A percentile compares a stretch with the other conserved stretches of the same genome.
These are phyloP conservation scores for Kryptopterus vitreolus DNA, from an alignment of 2,797 vertebrate species.

Conservation along the genomic window DNA sequence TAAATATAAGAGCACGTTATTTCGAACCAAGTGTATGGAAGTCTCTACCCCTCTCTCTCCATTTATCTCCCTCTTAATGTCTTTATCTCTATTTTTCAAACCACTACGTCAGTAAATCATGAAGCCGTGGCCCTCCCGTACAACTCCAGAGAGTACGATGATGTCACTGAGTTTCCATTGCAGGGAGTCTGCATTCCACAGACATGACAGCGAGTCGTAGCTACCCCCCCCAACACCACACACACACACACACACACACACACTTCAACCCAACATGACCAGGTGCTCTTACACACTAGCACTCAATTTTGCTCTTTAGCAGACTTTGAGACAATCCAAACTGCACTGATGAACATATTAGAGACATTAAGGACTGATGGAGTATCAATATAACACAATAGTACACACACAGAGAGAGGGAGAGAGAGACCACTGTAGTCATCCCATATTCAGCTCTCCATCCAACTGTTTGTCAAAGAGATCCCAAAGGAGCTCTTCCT, in stretches of 20 bases:
- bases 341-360: conserved; percentile 10
- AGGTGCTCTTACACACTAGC: conserved; percentile 5
- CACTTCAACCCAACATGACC: conserved; percentile 7
- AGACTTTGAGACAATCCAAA: background rate
- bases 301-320: background rate
- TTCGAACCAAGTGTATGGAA: background rate
- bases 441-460: conserved; percentile 41
- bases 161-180: conserved; percentile 71
- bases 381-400: background rate
- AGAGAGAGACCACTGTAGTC: conserved; percentile 12
- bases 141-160: conserved; percentile 60
- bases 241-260: background rate
- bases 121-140: conserved; percentile 46
- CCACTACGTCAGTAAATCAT: conserved; percentile 24
- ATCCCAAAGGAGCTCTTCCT: conserved; percentile 55
- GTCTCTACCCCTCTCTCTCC: conserved; percentile 6
- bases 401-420: background rate
- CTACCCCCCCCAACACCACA: background rate
- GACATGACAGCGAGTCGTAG: conserved; percentile 62
- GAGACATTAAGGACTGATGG: background rate
- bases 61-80: conserved; percentile 15
- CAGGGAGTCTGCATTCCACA: conserved; percentile 70
- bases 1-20: background rate
- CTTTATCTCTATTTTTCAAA: conserved; percentile 10
- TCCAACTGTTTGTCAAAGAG: conserved; percentile 55